phyloP scores from a whole-genome alignment of 2,113 vertebrate genomes.

The Paramisgurnus dabryanus region DNA sequence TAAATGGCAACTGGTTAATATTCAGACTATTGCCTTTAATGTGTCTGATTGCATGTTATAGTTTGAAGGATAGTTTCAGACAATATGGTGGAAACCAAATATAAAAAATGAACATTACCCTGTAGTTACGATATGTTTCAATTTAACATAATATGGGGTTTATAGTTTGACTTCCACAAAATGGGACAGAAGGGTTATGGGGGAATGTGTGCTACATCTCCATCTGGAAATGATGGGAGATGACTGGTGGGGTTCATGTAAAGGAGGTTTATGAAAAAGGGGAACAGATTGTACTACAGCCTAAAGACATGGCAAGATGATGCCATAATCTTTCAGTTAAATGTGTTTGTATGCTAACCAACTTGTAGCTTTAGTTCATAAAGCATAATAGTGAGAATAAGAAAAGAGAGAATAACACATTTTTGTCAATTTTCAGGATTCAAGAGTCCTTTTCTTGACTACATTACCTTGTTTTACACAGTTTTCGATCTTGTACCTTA shows the following conservation, averaged over 20 bases:
- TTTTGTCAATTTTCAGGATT: slow-evolving; percentile 23
- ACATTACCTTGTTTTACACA: slow-evolving; percentile 3
- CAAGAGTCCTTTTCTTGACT: neutral
- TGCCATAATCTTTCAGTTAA: slow-evolving; percentile 44
- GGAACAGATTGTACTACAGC: slow-evolving; percentile 72
- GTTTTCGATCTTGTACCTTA: slow-evolving; percentile 18
- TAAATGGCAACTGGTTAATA: too few relatives aligned
- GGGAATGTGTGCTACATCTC: slow-evolving; percentile 32
- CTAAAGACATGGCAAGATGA: slow-evolving; percentile 65
- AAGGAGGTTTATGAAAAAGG: slow-evolving; percentile 40
- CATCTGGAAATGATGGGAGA: slow-evolving; percentile 53
- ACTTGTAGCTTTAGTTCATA: neutral
- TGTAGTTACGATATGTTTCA: neutral
- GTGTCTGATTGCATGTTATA: too few relatives aligned
- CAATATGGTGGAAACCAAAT: too few relatives aligned
- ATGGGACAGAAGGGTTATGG: neutral
- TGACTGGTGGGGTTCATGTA: slow-evolving; percentile 47
- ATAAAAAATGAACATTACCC: too few relatives aligned
- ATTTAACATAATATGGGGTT: neutral
- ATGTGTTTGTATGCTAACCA: neutral
- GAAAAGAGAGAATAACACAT: neutral
- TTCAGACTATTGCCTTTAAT: too few relatives aligned
- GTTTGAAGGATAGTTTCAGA: too few relatives aligned
- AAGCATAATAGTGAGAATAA: neutral
- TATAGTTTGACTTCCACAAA: neutral